phyloP scores from a whole-genome alignment of 2,888 invertebrate genomes.

The Epirrita christyi region DNA sequence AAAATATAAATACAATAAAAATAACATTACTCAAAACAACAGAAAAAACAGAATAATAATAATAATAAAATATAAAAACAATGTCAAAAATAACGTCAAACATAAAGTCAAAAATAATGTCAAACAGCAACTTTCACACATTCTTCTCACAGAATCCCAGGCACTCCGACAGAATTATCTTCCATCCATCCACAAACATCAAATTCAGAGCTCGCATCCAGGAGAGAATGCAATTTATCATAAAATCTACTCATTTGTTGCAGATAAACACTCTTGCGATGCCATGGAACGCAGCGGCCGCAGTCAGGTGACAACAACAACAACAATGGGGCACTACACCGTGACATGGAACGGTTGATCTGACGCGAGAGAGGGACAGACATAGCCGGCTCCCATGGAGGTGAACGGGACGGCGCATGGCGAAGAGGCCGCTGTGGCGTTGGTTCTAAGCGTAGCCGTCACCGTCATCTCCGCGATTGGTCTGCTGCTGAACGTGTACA shows the following conservation, averaged over 20 bases:
- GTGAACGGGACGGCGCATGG: slow-evolving; percentile 77
- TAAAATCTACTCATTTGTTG: slow-evolving; percentile 31
- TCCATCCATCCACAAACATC: too few species aligned
- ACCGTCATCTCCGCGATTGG: slow-evolving; percentile 89
- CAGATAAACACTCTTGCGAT: slow-evolving; percentile 62
- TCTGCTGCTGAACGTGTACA: slow-evolving; percentile 89
- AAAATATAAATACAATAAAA: too few species aligned
- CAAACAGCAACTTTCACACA: too few species aligned
- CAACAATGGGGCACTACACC: slow-evolving; percentile 42
- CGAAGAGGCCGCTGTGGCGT: slow-evolving; percentile 86
- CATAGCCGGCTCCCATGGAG: slow-evolving; percentile 58
- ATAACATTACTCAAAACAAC: too few species aligned
- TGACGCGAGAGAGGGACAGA: slow-evolving; percentile 53
- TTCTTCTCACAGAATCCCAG: too few species aligned
- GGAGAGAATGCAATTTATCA: too few species aligned
- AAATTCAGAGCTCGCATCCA: too few species aligned
- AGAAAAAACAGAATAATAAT: too few species aligned
- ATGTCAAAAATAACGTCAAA: too few species aligned
- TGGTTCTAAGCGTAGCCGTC: slow-evolving; percentile 88
- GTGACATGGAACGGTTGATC: slow-evolving; percentile 57
- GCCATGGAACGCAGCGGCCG: slow-evolving; percentile 76
- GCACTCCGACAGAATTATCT: too few species aligned
- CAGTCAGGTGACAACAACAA: slow-evolving; percentile 69
- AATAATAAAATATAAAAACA: too few species aligned
- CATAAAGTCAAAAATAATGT: too few species aligned